phyloP scores from a whole-genome alignment of 2,113 vertebrate species.

The Orthonyx spaldingii region DNA sequence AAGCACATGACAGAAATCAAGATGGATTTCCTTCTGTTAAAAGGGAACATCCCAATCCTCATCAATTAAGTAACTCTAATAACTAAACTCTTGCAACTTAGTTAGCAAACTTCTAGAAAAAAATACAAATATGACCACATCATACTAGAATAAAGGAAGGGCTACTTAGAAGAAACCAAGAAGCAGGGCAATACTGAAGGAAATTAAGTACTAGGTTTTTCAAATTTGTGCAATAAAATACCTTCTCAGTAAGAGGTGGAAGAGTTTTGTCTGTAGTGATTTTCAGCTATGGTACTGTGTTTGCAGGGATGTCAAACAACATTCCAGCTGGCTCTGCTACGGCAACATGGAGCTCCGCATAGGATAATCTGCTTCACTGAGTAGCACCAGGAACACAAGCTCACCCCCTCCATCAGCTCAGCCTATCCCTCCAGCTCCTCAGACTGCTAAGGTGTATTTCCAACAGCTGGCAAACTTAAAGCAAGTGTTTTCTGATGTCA shows the following conservation, averaged over 20 bases:
- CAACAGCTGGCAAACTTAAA: background rate
- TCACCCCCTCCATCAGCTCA: background rate
- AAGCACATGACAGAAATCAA: background rate
- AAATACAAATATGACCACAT: background rate
- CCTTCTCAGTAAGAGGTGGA: background rate
- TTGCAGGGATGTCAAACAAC: background rate
- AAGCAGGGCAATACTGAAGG: background rate
- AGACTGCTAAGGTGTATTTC: too few species aligned
- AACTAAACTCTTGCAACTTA: background rate
- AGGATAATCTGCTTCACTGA: background rate
- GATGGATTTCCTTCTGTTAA: background rate
- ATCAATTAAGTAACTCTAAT: background rate
- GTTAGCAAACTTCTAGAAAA: background rate
- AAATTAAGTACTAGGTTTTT: background rate
- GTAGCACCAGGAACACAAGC: background rate
- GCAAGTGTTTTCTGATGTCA: background rate
- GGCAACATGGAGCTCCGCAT: rapidly evolving
- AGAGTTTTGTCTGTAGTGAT: background rate
- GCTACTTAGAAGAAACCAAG: background rate
- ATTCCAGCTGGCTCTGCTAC: background rate
- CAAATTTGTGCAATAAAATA: background rate
- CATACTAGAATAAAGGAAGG: background rate
- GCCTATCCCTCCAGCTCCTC: background rate
- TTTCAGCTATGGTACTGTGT: background rate
- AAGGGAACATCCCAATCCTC: background rate